These are phyloP conservation scores for Tenualosa thibaudeaui DNA, from an alignment of 2,797 vertebrate genomes.

Conservation along the genomic window DNA sequence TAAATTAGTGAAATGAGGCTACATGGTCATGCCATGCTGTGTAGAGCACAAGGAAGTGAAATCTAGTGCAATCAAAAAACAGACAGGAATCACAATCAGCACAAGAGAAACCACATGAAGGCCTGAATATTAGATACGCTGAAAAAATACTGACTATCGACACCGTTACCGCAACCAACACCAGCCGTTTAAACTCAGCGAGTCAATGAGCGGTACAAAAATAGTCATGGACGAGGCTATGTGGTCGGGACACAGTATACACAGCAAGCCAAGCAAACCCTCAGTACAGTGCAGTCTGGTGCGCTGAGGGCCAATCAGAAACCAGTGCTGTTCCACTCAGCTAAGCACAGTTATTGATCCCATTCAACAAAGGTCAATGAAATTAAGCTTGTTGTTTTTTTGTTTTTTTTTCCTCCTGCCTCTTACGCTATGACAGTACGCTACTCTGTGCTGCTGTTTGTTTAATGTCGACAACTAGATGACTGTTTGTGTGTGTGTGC, in stretches of 20 bases:
- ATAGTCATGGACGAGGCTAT: background rate
- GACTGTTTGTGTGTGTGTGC: too few relatives aligned
- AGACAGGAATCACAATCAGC: background rate
- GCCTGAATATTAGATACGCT: too few relatives aligned
- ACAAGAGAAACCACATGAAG: too few relatives aligned
- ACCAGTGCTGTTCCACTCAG: background rate
- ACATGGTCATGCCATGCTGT: too few relatives aligned
- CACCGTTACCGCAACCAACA: background rate
- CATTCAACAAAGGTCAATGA: slow-evolving; percentile 21
- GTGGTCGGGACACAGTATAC: background rate
- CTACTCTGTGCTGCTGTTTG: background rate
- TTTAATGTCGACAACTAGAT: background rate
- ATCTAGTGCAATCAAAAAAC: background rate
- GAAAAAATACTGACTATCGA: background rate
- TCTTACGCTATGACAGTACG: background rate
- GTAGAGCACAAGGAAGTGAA: background rate
- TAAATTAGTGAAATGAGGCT: background rate
- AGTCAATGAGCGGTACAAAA: background rate
- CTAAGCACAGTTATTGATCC: background rate
- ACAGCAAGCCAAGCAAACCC: background rate
- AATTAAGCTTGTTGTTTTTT: background rate
- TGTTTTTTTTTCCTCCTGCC: background rate
- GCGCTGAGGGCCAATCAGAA: background rate
- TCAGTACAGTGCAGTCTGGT: background rate
- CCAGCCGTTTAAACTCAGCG: too few relatives aligned